These are phyloP conservation scores for Lordiphosa fenestrarum DNA, from an alignment of 2,888 invertebrate species.

Conservation along the genomic window DNA sequence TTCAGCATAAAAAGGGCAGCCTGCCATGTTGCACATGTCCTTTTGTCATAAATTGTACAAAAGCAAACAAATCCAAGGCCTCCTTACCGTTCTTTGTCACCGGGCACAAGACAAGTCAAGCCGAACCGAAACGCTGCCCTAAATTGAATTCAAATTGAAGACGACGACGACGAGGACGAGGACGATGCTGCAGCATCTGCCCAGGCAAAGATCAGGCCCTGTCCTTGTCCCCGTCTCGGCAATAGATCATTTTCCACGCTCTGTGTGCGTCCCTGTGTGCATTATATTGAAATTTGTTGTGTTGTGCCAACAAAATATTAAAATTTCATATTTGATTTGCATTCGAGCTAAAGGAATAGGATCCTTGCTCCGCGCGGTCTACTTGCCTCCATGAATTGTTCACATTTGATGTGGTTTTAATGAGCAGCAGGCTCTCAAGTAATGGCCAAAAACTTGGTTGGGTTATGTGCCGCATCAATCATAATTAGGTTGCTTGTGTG, in stretches of 20 bases:
- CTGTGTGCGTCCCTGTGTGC: constrained; percentile 35
- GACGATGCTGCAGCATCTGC: constrained; percentile 75
- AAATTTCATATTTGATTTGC: constrained; percentile 76
- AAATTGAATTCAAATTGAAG: constrained; percentile 75
- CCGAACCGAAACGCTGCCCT: constrained; percentile 55
- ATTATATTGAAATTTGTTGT: constrained; percentile 74
- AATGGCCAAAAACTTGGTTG: constrained; percentile 22
- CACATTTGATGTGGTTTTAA: constrained; percentile 73
- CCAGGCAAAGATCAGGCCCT: constrained; percentile 68
- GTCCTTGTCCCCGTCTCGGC: constrained; percentile 39
- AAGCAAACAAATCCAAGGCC: constrained; percentile 54
- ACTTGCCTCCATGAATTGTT: constrained; percentile 35
- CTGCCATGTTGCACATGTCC: constrained; percentile 61
- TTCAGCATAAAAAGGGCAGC: constrained; percentile 19
- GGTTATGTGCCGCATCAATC: constrained; percentile 61
- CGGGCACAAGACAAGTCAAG: constrained; percentile 67
- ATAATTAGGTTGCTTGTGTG: constrained; percentile 68
- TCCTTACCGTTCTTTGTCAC: constrained; percentile 26
- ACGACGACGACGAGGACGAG: constrained; percentile 19
- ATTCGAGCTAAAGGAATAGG: constrained; percentile 28
- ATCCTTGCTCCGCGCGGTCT: constrained; percentile 19
- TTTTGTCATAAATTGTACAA: constrained; percentile 56
- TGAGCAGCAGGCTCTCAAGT: constrained; percentile 44
- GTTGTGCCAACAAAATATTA: constrained; percentile 77
- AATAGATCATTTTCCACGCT: constrained; percentile 73